Evolutionary conservation across 1,140 invertebrate species (phyloP), one percentile per base, ranked within the genome.

Genomic region (Drosophila mauritiana): DNA sequence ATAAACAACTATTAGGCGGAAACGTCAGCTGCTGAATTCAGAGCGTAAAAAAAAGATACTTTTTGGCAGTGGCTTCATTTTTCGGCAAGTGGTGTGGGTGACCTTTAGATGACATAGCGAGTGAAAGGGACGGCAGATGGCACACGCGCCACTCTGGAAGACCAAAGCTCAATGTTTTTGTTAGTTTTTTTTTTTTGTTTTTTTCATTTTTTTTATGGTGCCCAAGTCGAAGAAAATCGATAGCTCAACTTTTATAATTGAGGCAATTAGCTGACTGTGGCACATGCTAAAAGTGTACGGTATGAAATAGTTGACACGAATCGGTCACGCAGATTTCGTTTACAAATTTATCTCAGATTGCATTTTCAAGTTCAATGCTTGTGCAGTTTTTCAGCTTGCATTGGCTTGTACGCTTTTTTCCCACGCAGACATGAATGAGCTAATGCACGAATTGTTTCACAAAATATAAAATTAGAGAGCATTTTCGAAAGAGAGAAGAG

Each of bases 101-200:
- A 88, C 84, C 84, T 88, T 88, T 89, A 84, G 56, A 89, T 88
- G 84, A 84, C 84, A 88, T 80, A 88, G 73, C 43, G 54, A 59
- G 76, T 48, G 59, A 56, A 15, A 80, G 31, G 51, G 43, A 58
- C 25, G 20, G 54, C 27, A 13, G 31, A 42, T n/a, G 27, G 17
- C 20, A 62, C 75, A 80, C 78, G 74, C 74, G 83, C 69, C 65
- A 31, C 54, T 48, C 72, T 88, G 83, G 83, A 86, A 82, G 70
- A 76, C 70, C 79, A 76, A 88, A 89, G 76, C 76, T 84, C 68
- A 67, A 45, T 40, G 17, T 51, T 62, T 27, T 55, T 63, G 20
- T 48, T 37, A 4, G 15, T 49, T 11, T 45, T 13, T 45, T 56
- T 51, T 20, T 65, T 8, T 10, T 22, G 22, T 34, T 34, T 34